A percentile compares a stretch with the other conserved stretches of the same genome.
Conservation (phyloP, 2,113 vertebrate species). For the Colius striatus region DNA sequence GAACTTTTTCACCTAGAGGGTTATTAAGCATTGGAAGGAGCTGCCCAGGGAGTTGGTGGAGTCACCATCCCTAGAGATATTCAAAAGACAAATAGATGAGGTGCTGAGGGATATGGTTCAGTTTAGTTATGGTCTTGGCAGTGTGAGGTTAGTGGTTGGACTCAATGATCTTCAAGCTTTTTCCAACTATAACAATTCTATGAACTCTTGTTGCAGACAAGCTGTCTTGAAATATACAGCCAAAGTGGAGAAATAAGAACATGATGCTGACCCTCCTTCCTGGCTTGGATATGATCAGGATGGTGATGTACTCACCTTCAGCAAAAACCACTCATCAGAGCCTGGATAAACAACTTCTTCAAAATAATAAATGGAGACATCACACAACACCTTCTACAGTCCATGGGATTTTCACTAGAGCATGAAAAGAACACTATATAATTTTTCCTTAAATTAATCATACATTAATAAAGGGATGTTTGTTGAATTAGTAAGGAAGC, state of each 20-base stretch:
- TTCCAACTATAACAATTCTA: too few relatives aligned
- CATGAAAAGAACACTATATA: not conserved
- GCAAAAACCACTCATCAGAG: not conserved
- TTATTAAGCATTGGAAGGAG: too few relatives aligned
- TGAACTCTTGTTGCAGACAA: slow-evolving; percentile 65
- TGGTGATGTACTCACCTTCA: slow-evolving; percentile 2
- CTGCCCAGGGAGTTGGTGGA: too few relatives aligned
- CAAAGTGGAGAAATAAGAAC: slow-evolving; percentile 71
- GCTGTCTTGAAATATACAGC: slow-evolving; percentile 75
- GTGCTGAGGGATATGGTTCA: too few relatives aligned
- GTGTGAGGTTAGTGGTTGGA: too few relatives aligned
- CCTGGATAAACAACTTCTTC: not conserved
- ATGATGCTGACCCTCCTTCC: slow-evolving; percentile 69
- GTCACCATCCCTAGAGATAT: too few relatives aligned
- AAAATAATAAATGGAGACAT: not conserved
- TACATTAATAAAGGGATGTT: not conserved
- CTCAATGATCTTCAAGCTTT: too few relatives aligned
- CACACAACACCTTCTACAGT: not conserved
- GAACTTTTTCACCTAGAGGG: too few relatives aligned
- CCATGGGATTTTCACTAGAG: not conserved
- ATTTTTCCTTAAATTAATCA: slow-evolving; percentile 18
- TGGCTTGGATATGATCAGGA: slow-evolving; percentile 69
- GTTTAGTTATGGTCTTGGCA: too few relatives aligned
- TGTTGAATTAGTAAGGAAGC: not conserved
- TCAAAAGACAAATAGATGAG: too few relatives aligned